Base-by-base conservation (phyloP, 2,888 invertebrate genomes). In the Chamaedrilus cognettii region DNA sequence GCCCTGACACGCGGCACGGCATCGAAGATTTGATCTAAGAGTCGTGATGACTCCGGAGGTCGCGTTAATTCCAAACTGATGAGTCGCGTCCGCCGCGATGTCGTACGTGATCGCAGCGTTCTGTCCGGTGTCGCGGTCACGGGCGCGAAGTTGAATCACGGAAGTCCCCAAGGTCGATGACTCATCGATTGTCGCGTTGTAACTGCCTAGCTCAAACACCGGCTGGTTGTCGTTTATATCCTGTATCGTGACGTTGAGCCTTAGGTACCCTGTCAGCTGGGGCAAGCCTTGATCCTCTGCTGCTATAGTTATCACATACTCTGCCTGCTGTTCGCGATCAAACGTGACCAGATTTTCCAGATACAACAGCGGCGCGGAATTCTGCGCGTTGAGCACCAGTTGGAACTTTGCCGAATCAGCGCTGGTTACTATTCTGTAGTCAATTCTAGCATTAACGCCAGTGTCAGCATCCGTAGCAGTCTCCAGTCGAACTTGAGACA, bases 171-270 rank as follows among this genome's bases (percentile, higher is more conserved):
- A 11, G 1, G 70, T 49, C 3, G 59, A 23, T 11, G 73, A 72
- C 60, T 70, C 71, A 63, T 96, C 96, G 61, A 97, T 83, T 51
- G 92, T 91, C 1, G 94, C 94, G 67, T 91, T 91, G 84, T 96
- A 97, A 82, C 96, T 94, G 85, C 94, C 94, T 82, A 94, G 94
- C 84, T 93, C 94, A 73, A 82, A 97, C 50, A 90, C 89, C 0
- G 97, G 98, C 0, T 93, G 90, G 83, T 96, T 96, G 84, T 97
- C 97, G 83, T 97, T 98, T 69, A 92, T 91, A 83, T 97, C 97
- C 71, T 91, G 88, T 1, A 98, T 91, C 71, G 89, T 88, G 26
- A 83, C 78, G 35, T 76, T 74, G 7, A 83, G 75, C 3, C 64
- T 59, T 11, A 79, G 66, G 63, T 72, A 77, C 2, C 80, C 80